Base-by-base conservation (phyloP, 2,797 vertebrate genomes). In the Triplophysa bombifrons region DNA sequence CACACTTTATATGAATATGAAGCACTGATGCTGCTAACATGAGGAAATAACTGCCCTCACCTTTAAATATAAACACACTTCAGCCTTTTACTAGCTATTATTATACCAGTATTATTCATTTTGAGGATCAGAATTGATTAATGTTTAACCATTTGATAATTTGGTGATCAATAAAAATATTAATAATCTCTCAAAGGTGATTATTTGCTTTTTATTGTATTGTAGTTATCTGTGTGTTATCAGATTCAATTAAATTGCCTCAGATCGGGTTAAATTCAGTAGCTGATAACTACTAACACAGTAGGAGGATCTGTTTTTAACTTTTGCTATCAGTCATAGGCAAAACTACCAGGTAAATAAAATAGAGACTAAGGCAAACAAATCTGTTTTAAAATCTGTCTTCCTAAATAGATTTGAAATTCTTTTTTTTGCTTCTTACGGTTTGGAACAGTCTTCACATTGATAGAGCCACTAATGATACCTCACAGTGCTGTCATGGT, bases 1-100 rank as follows among this genome's bases (percentile, higher is more conserved):
- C 46, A 67, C 58, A 72, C 72, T 82, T 73, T 66, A 60, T 34
- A 5, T 34, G 5, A 6, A 34, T 34, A 34, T 83, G 65, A 83
- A 84, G 48, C 71, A 53, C 53, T 7, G 38, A 69, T 4, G 30
- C 30, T 34, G 30, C 30, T 34, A 34, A 34, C 30, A 34, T 6
- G 4, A 6, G 30, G 30, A 34, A 4, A 34, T 4, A 34, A 34
- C 30, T 34, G 4, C 30, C 30, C 30, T 34, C 30, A 34, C 30
- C 4, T 4, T 34, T 34, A 1, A 34, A 34, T 34, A 34, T 34
- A 6, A 34, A 34, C 30, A 34, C 30, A 34, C 30, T 5, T 34
- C 30, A 34, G 5, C 30, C 30, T 34, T 6, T 34, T 5, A 34
- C 30, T 34, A 34, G 0, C 30, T 34, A 34, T 7, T 34, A 34